phyloP scores from a whole-genome alignment of 1,140 invertebrate genomes.

The Campoletis sonorensis region DNA sequence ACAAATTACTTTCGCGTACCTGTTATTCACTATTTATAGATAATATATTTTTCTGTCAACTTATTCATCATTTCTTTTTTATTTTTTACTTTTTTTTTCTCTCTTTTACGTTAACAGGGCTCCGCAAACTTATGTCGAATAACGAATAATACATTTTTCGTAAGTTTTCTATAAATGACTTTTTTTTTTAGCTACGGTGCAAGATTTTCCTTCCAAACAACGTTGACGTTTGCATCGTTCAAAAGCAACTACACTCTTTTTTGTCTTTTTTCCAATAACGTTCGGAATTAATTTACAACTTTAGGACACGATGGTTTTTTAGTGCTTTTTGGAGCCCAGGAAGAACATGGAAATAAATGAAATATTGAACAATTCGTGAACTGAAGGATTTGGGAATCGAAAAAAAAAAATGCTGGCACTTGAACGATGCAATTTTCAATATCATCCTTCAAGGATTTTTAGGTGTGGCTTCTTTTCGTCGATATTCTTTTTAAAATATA shows the following conservation, averaged over 20 bases:
- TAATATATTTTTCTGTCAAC: background rate
- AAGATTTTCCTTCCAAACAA: background rate
- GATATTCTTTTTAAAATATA: constrained; percentile 5
- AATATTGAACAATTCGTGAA: too few relatives aligned
- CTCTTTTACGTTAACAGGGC: constrained; percentile 20
- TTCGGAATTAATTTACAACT: too few relatives aligned
- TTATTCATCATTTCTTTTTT: background rate
- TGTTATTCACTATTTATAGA: constrained; percentile 11
- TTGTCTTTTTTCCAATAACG: too few relatives aligned
- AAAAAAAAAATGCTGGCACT: too few relatives aligned
- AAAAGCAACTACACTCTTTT: too few relatives aligned
- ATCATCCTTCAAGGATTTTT: background rate
- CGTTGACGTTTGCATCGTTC: too few relatives aligned
- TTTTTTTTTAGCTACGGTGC: background rate
- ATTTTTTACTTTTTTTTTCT: background rate
- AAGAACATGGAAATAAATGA: too few relatives aligned
- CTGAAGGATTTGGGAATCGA: too few relatives aligned
- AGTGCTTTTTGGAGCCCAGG: too few relatives aligned
- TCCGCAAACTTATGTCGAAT: background rate
- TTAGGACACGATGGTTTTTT: too few relatives aligned
- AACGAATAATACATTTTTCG: constrained; percentile 11
- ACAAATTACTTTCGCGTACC: constrained; percentile 47
- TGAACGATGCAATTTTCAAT: too few relatives aligned
- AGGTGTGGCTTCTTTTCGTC: background rate
- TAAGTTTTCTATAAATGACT: background rate